A percentile compares a stretch with the other conserved stretches of the same genome.
Conservation (phyloP, 2,797 vertebrate species). For the Sitta carolinensis region DNA sequence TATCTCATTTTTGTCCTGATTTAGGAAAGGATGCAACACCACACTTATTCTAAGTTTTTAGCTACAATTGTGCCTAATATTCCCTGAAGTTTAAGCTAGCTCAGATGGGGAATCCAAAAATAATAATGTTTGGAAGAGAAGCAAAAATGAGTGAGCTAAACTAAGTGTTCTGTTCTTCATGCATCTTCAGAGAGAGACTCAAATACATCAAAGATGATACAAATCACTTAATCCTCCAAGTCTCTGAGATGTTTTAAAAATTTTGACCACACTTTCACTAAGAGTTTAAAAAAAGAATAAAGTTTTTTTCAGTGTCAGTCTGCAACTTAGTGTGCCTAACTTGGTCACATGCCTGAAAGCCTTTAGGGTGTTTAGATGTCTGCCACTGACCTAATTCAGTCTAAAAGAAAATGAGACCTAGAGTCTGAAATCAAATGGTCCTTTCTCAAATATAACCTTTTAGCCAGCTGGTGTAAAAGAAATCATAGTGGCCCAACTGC, state of each 20-base stretch:
- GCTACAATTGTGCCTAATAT: background rate
- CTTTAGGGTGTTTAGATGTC: background rate
- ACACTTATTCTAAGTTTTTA: background rate
- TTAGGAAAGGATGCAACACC: background rate
- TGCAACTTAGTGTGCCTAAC: background rate
- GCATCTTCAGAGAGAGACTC: background rate
- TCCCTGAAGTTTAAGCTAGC: background rate
- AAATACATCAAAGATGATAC: background rate
- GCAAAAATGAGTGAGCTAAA: background rate
- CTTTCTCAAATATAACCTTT: background rate
- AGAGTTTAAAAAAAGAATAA: background rate
- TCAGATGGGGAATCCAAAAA: background rate
- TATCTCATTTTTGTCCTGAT: background rate
- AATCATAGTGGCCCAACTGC: background rate
- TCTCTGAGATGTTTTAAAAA: background rate
- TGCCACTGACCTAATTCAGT: background rate
- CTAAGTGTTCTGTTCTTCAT: background rate
- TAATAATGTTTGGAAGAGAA: background rate
- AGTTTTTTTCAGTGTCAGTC: background rate
- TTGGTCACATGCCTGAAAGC: accelerated
- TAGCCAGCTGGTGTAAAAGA: background rate
- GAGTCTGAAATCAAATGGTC: background rate
- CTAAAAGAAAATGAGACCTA: background rate
- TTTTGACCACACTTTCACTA: background rate
- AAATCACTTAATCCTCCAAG: background rate